Base-by-base conservation (phyloP, 1,140 invertebrate genomes). In the Stratiolaelaps scimitus region DNA sequence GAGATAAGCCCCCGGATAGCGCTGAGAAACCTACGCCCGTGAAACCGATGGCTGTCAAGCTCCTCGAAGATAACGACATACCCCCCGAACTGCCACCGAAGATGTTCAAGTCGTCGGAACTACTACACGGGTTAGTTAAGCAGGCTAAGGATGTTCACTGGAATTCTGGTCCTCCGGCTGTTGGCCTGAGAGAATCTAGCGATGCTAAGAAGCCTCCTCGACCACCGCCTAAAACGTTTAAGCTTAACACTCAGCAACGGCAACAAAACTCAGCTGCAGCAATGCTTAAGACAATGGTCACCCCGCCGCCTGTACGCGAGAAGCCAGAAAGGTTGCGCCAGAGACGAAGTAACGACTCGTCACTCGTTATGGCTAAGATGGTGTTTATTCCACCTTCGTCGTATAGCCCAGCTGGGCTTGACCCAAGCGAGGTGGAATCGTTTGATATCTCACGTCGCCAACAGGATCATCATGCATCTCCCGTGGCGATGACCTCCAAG, bases 21-120 rank as follows among this genome's bases (percentile, higher is more conserved):
- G 53, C 53, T 19, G 53, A 60, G 23, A 60, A 60, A 26, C 53
- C 53, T 4, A 60, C 53, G 5, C 53, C 53, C 15, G 34, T 60
- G 34, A 60, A 60, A 26, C 53, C 53, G 1, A 60, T 60, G 53
- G 53, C 53, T 60, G 53, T 60, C 10, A 60, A 60, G 23, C 53
- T 60, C 53, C 53, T 60, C 26, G 53, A 60, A 26, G 53, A 20
- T 34, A 60, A 26, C 23, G 34, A 34, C 53, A 34, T 60, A 1
- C 53, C 53, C 2, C 53, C 53, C 23, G 53, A 60, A 34, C 53
- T 60, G 15, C 53, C 53, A 17, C 53, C 53, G 20, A 60, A 60
- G 23, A 20, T 60, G 53, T 60, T 20, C 53, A 60, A 60, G 34
- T 60, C 53, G 23, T 60, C 53, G 53, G 53, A 60, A 34, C 53